phyloP scores from a whole-genome alignment of 2,113 vertebrate species.

The Labeo catla region DNA sequence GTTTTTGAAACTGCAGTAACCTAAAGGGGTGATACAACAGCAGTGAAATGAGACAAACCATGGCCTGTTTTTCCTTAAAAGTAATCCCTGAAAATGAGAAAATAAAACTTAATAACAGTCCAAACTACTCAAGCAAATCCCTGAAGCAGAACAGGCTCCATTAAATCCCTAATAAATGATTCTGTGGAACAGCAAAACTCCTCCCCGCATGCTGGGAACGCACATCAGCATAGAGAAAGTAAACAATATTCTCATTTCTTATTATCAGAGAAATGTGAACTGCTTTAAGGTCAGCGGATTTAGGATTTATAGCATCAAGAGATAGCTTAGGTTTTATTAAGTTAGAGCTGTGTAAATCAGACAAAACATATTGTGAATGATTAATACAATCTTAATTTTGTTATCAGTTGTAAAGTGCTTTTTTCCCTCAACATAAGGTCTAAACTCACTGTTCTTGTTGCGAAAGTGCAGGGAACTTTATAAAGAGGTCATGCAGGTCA shows the following conservation, averaged over 20 bases:
- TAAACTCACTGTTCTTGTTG: constrained; percentile 27
- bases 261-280: constrained; percentile 8
- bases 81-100: neutral
- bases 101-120: neutral
- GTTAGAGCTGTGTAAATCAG: neutral
- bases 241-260: neutral
- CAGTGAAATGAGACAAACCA: neutral
- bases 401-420: neutral
- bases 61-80: neutral
- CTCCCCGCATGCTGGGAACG: neutral
- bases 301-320: neutral
- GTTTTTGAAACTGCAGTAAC: neutral
- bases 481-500: constrained; percentile 35
- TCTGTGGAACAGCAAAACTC: neutral
- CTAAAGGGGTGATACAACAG: neutral
- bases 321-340: neutral
- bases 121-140: neutral
- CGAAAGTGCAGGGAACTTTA: constrained; percentile 38
- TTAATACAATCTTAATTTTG: neutral
- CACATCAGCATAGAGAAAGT: constrained; percentile 15
- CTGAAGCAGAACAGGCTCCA: neutral
- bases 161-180: constrained; percentile 7
- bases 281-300: constrained; percentile 13
- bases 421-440: neutral
- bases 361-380: neutral